Evolutionary conservation across 1,140 invertebrate genomes (phyloP), one percentile per base, ranked within the genome.

Genomic region (Telenomus remus): DNA sequence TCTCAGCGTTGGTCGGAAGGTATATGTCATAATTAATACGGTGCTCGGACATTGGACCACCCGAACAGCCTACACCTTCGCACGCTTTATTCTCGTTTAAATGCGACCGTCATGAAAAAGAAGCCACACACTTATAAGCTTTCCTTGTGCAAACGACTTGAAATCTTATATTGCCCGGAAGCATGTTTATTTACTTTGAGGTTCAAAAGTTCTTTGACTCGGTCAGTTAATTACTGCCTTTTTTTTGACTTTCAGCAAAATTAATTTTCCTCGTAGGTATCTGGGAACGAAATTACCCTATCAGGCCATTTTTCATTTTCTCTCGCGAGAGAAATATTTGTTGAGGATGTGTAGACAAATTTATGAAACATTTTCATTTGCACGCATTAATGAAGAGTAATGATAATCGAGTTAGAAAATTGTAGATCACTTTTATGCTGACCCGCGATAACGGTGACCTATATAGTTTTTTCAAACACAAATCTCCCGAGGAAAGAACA

Each of bases 1-100:
- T 74, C 71, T 66, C 35, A 55, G 43, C 16, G 61, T 73, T 66
- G 12, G 43, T 65, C 51, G 69, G 65, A 50, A 72, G 65, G 73
- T 81, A 83, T 84, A 82, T 79, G 83, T 85, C 83, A 85, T 84
- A 83, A 85, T 85, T 84, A 84, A 79, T 74, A 77, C 72, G 11
- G 71, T 69, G 73, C 55, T 69, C 65, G 69, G 78, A 80, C 81
- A 65, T 47, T 50, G 81, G 82, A 81, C 83, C 83, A 83, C 82
- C 81, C 78, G 76, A 77, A 59, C 60, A 54, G 60, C 43, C 59
- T 76, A 76, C 80, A 82, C 82, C 82, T 84, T 66, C 63, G 63
- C 71, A 74, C 71, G 71, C 61, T 74, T 66, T 47, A 61, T 73
- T 74, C 71, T 56, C 63, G 56, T 74, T 74, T 57, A 74, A 66